A percentile compares a stretch with the other conserved stretches of the same genome.
phyloP scores from a whole-genome alignment of 2,797 vertebrate genomes.

The Zalophus californianus region DNA sequence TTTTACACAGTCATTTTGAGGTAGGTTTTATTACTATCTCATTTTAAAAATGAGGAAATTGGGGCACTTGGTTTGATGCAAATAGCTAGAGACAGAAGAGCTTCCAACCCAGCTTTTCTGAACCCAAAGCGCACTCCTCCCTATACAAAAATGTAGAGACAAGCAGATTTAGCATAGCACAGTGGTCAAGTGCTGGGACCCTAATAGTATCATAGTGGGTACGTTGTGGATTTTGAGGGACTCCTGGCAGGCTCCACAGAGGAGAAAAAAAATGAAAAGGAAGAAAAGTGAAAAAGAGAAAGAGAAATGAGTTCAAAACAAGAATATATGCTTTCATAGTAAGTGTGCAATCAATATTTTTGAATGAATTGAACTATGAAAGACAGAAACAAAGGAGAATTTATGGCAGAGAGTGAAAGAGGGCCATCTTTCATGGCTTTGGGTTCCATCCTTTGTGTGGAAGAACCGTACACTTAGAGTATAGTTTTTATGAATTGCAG shows the following conservation, averaged over 20 bases:
- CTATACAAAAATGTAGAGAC: background rate
- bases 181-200: background rate
- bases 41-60: background rate
- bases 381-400: background rate
- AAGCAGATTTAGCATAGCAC: background rate
- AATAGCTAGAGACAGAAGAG: background rate
- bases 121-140: background rate
- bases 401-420: background rate
- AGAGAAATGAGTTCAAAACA: slow-evolving; percentile 23
- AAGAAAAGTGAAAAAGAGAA: background rate
- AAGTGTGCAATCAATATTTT: background rate
- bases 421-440: background rate
- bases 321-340: background rate
- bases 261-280: background rate
- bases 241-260: background rate
- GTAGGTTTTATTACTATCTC: background rate
- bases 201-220: background rate
- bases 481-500: background rate
- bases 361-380: background rate
- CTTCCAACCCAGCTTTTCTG: background rate
- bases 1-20: background rate
- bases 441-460: background rate
- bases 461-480: background rate
- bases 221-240: background rate
- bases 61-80: background rate